Base-by-base conservation (phyloP, 2,797 vertebrate species). In the Cichlasoma orientale region DNA sequence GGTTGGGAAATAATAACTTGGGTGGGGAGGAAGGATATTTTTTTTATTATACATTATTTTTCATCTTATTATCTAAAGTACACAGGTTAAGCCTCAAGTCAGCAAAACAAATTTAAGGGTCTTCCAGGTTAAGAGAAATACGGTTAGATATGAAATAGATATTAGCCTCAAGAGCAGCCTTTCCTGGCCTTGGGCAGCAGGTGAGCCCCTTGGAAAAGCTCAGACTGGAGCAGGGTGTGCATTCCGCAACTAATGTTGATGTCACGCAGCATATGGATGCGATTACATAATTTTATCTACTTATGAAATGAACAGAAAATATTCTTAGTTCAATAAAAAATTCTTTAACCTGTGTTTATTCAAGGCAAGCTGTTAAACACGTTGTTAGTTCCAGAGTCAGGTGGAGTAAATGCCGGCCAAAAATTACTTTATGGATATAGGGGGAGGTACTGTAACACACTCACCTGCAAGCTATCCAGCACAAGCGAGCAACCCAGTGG, bases 41-140 rank as follows among this genome's bases (percentile, higher is more conserved):
- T 0, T 12, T 50, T 50, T 50, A 50, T 68, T 68, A n/a, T 1
- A 1, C 23, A 7, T 47, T 66, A 29, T 47, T 66, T 66, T 66
- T 66, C 61, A 66, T 47, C 16, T 47, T 66, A 66, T 66, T 66
- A 47, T 47, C 41, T 66, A 27, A 16, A 19, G 61, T 1, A 29
- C 18, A 68, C 41, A 68, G 63, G 63, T 50, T 27, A 68, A 50
- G 25, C 41, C 25, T 50, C 61, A 50, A 29, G 41, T 68, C 23
- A 68, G 6, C 41, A 68, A 50, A 68, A 29, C 41, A 68, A 68
- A 29, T n/a, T 68, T 68, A 68, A 68, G 61, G 41, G 61, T 50
- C 25, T n/a, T n/a, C 63, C 50, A 68, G 63, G 41, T 50, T 13
- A 50, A 29, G 10, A 68, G 25, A 50, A 68, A 68, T 68, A 11